Evolutionary conservation across 2,888 invertebrate species (phyloP), one percentile per base, ranked within the genome.

Genomic region (Eudasyphora cyanicolor): DNA sequence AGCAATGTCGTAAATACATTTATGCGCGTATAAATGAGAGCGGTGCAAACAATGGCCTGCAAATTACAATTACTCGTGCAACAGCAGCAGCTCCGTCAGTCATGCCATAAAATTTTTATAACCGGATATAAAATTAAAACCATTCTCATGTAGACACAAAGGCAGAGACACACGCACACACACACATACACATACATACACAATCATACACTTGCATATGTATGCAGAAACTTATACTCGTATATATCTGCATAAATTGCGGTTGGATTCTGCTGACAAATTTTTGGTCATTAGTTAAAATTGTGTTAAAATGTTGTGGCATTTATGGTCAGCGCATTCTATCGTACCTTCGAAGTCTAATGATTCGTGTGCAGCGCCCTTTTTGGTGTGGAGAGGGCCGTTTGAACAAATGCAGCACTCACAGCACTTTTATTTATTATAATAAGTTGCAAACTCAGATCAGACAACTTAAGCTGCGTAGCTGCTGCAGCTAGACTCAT

Each of bases 201-300:
- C 35, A 27, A n/a, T n/a, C 24, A 45, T 69, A 24, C 14, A 24
- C 29, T 54, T 51, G 49, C 35, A 24, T 38, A 24, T 19, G 12
- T 7, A 49, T 45, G 14, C n/a, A 6, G 17, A 51, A n/a, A n/a
- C 17, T 51, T 17, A 32, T 3, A 70, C n/a, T 38, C 35, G n/a
- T 24, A 64, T 4, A 54, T 10, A 21, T 51, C 69, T 57, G 78
- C 74, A 81, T 82, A 81, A 77, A 82, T 82, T 85, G 79, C 76
- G 85, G 84, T 84, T 77, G 79, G 54, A 71, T 74, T 84, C 79
- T 76, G 79, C 79, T 85, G 82, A 85, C 79, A 85, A 81, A 82
- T 84, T 82, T 80, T 54, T 74, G 77, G 76, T 81, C 83, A 85
- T 85, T 85, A 85, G 85, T 83, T 81, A 60, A 79, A 81, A 75